These are phyloP conservation scores for Cephalotes varians DNA, from an alignment of 2,888 invertebrate species.

Conservation along the genomic window DNA sequence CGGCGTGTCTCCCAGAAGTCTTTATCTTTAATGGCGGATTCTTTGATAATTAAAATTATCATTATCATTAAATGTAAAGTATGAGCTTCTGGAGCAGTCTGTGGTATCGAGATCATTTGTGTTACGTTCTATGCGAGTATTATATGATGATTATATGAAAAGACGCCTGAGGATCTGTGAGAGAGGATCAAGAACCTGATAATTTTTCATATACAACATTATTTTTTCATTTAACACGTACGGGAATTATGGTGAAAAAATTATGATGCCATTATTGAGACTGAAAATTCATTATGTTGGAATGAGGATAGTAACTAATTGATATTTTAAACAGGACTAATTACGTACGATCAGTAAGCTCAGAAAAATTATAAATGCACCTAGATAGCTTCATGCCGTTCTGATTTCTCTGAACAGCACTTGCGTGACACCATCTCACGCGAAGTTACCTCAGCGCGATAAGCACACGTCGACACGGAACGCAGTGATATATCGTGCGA, in stretches of 20 bases:
- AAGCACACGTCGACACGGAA: constrained; percentile 42
- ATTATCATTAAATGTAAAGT: not conserved
- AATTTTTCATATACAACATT: not conserved
- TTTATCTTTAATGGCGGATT: not conserved
- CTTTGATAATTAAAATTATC: constrained; percentile 9
- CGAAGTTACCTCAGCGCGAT: constrained; percentile 43
- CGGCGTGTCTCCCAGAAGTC: not conserved
- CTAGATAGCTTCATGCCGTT: constrained; percentile 30
- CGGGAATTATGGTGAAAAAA: not conserved
- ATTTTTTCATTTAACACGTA: not conserved
- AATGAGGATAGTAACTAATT: not conserved
- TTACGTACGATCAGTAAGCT: not conserved
- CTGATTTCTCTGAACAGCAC: constrained; percentile 37
- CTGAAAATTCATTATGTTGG: not conserved
- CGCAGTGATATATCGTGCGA: constrained; percentile 25
- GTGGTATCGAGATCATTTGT: not conserved
- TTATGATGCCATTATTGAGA: not conserved
- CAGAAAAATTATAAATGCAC: constrained; percentile 24
- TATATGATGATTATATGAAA: not conserved
- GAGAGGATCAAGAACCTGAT: not conserved
- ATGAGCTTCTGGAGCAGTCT: not conserved
- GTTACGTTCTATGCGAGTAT: not conserved
- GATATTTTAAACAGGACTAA: constrained; percentile 14
- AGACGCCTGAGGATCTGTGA: not conserved
- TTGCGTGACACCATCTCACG: constrained; percentile 42